Conservation (phyloP, 2,113 vertebrate species). For the Aspiorhynchus laticeps region DNA sequence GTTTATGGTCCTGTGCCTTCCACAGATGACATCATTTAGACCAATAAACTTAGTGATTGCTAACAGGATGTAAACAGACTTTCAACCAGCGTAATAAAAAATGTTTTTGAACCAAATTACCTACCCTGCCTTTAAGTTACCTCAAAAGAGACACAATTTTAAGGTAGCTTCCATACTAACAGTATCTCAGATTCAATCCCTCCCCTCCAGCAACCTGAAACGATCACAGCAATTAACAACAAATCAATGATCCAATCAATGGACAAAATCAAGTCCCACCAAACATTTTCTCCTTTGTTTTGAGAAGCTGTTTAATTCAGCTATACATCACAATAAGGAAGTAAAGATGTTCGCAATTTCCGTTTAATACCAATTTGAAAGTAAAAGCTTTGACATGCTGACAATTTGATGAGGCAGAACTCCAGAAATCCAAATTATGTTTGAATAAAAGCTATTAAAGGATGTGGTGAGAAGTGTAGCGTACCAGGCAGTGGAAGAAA, state of each 20-base stretch:
- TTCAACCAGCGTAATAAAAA: too few species aligned
- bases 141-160: too few species aligned
- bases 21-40: too few species aligned
- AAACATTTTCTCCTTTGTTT: not conserved
- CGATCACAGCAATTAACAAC: not conserved
- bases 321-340: not conserved
- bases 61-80: too few species aligned
- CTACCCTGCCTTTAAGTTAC: too few species aligned
- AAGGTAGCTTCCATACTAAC: too few species aligned
- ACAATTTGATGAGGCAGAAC: not conserved
- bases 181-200: not conserved
- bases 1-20: too few species aligned
- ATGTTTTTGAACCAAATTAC: too few species aligned
- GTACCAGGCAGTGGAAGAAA: not conserved
- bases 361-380: not conserved
- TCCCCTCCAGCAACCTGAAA: not conserved
- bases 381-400: not conserved
- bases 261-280: not conserved
- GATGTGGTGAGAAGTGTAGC: not conserved
- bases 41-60: too few species aligned
- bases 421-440: not conserved
- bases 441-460: not conserved
- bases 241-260: not conserved
- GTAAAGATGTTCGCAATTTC: not conserved
- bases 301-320: not conserved